phyloP scores from a whole-genome alignment of 2,797 vertebrate species.

The Alectoris magna region DNA sequence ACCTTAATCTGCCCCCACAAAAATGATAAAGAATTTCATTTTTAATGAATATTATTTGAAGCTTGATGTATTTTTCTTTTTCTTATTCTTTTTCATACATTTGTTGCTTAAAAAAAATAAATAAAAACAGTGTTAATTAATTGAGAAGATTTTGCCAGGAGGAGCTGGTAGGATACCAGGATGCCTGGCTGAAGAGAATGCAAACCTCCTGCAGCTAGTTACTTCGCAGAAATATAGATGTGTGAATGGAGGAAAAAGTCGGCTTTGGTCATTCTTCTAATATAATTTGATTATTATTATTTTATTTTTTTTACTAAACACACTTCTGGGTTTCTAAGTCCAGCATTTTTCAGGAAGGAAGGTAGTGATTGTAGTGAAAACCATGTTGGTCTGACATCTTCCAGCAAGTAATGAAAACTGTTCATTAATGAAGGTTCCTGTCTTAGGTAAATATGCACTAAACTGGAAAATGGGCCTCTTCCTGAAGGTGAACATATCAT shows the following conservation, averaged over 20 bases:
- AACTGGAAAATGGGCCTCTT: background rate
- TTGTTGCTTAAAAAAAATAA: background rate
- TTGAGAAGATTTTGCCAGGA: background rate
- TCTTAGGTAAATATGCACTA: background rate
- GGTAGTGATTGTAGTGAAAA: background rate
- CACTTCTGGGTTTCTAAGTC: background rate
- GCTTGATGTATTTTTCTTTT: background rate
- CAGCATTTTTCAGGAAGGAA: background rate
- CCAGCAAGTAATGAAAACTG: background rate
- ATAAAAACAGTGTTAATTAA: background rate
- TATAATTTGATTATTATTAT: background rate
- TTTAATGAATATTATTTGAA: background rate
- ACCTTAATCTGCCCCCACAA: background rate
- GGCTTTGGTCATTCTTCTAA: background rate
- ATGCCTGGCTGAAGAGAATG: background rate
- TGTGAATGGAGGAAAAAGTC: background rate
- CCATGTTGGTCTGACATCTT: background rate
- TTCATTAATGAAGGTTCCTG: background rate
- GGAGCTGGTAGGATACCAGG: background rate
- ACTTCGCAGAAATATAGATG: background rate
- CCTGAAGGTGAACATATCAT: background rate
- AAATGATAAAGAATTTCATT: background rate
- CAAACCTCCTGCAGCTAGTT: background rate
- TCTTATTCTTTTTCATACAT: background rate
- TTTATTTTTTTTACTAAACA: background rate